Base-by-base conservation (phyloP, 1,140 invertebrate genomes). In the Lepidotrigona ventralis region DNA sequence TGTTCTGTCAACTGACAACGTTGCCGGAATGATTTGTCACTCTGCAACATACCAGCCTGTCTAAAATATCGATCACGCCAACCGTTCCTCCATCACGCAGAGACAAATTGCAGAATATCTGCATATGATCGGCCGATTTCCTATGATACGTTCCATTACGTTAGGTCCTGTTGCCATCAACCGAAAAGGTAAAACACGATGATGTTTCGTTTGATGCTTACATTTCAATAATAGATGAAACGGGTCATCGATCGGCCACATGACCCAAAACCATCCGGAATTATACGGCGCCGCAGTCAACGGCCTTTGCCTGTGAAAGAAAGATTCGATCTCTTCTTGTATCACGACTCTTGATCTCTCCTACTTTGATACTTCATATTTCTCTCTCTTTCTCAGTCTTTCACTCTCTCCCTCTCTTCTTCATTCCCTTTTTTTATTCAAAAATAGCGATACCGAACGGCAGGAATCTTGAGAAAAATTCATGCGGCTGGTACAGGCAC, bases 161-260 rank as follows among this genome's bases (percentile, higher is more conserved):
- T 15, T 60, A n/a, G 15, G 1, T 23, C 1, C 60, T 12, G 15
- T 11, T 17, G 2, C 15, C 14, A 4, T 14, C 54, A 19, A 15
- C 21, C n/a, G 21, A 29, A 71, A 84, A 58, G 68, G 21, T 69
- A 60, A 73, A 80, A 78, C 69, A 56, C 56, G 17, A n/a, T 39
- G 56, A 39, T 75, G 54, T 79, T 33, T 64, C 64, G 58, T 66
- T 60, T 33, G 51, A 29, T 74, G 72, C 72, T 79, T 60, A 73
- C 54, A 63, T 79, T 75, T 85, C 75, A 88, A 82, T 85, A 87
- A 87, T 82, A 82, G 54, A 79, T 80, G 87, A 87, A 81, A 81
- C 75, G 60, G 66, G 46, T 46, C 66, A 88, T 88, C 87, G 83
- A 88, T 88, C 86, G 79, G n/a, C 46, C 70, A 74, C 58, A 85